Percentiles rank a stretch among this genome's conserved stretches.
Conservation (phyloP, 2,113 vertebrate species). For the Aegypius monachus region DNA sequence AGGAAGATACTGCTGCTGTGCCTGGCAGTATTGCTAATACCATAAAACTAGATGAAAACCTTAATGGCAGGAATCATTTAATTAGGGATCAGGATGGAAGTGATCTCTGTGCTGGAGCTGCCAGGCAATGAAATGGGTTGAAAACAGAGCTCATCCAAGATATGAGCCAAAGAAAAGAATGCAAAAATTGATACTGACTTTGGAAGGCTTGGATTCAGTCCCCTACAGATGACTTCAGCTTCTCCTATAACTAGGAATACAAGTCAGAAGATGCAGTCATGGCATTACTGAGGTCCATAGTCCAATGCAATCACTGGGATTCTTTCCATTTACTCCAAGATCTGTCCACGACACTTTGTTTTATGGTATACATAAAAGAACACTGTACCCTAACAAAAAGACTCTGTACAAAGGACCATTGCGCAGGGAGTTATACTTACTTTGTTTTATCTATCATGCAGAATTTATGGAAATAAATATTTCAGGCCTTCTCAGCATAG, state of each 20-base stretch:
- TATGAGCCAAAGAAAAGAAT: not conserved
- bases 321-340: not conserved
- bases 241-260: not conserved
- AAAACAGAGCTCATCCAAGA: not conserved
- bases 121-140: not conserved
- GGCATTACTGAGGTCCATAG: not conserved
- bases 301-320: not conserved
- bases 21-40: not conserved
- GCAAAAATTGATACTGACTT: not conserved
- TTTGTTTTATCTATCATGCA: not conserved
- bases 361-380: not conserved
- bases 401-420: not conserved
- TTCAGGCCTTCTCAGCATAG: not conserved
- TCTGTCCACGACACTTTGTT: not conserved
- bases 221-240: not conserved
- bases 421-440: not conserved
- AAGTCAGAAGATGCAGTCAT: not conserved
- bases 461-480: not conserved
- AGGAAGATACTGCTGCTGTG: not conserved
- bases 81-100: not conserved
- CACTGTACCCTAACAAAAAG: accelerated
- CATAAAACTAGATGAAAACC: not conserved
- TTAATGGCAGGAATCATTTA: not conserved
- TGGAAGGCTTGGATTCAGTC: not conserved
- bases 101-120: not conserved